Conservation (phyloP, 1,140 invertebrate species). For the Himalopsyche phryganea region DNA sequence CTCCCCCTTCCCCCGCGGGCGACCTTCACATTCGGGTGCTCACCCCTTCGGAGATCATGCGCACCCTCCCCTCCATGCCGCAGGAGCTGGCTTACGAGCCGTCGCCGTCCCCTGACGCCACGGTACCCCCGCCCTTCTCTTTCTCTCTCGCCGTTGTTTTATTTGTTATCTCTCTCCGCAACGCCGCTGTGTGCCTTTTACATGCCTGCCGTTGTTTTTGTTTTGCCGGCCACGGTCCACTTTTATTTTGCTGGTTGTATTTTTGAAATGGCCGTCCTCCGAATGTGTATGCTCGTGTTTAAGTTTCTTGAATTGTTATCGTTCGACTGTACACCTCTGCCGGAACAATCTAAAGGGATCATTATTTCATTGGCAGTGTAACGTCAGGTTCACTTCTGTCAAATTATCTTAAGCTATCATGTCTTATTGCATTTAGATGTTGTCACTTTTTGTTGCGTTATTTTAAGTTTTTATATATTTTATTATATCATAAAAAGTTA, state of each 20-base stretch:
- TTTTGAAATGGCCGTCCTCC: too few species aligned
- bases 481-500: too few species aligned
- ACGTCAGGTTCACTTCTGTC: too few species aligned
- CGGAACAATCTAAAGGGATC: too few species aligned
- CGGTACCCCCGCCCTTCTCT: conserved; percentile 59
- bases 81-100: conserved; percentile 50
- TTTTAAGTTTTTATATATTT: too few species aligned
- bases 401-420: too few species aligned
- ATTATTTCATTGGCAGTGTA: too few species aligned
- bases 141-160: conserved; percentile 40
- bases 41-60: conserved; percentile 82
- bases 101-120: conserved; percentile 36
- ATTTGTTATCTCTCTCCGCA: background rate
- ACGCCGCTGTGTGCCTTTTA: background rate
- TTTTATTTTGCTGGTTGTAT: background rate
- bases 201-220: conserved; percentile 10
- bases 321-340: too few species aligned
- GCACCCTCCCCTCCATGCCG: conserved; percentile 74
- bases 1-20: conserved; percentile 37
- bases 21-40: conserved; percentile 81
- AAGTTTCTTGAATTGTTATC: too few species aligned
- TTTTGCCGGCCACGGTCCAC: background rate
- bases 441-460: too few species aligned
- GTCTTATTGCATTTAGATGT: too few species aligned
- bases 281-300: too few species aligned